Evolutionary conservation across 2,113 vertebrate genomes (phyloP).

Genomic region (Cheilinus undulatus): DNA sequence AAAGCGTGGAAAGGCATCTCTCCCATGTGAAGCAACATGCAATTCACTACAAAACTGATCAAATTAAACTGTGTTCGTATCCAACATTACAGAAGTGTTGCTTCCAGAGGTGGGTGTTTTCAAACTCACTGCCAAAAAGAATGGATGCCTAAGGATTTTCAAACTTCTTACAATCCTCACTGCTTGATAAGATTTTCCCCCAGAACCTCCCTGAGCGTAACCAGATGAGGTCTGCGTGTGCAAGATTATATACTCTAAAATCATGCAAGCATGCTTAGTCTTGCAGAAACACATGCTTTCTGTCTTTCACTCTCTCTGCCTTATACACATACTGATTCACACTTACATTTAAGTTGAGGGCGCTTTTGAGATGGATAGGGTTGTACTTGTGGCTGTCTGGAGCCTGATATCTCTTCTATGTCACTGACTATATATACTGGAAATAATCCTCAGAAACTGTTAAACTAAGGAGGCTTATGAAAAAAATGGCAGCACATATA

Average conservation of each 20-base stretch:
- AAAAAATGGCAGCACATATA: no score
- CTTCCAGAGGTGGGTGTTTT: slow-evolving; percentile 31
- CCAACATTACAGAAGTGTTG: slow-evolving; percentile 17
- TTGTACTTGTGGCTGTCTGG: slow-evolving; percentile 33
- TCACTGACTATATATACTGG: slow-evolving; percentile 43
- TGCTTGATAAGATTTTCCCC: slow-evolving; percentile 57
- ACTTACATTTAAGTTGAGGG: not conserved
- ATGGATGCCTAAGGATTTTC: slow-evolving; percentile 37
- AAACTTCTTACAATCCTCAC: slow-evolving; percentile 36
- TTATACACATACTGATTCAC: slow-evolving; percentile 3
- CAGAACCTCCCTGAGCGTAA: slow-evolving; percentile 35
- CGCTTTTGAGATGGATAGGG: slow-evolving; percentile 10
- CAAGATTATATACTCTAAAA: slow-evolving; percentile 47
- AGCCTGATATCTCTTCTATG: slow-evolving; percentile 45
- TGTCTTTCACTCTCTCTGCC: slow-evolving; percentile 14
- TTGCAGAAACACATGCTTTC: slow-evolving; percentile 45
- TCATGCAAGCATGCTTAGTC: slow-evolving; percentile 37
- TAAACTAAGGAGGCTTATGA: no score
- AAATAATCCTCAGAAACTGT: slow-evolving; percentile 15
- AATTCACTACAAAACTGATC: slow-evolving; percentile 30
- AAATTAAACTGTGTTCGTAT: slow-evolving; percentile 19
- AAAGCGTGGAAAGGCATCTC: not conserved
- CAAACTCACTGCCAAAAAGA: slow-evolving; percentile 28
- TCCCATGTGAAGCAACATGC: not conserved
- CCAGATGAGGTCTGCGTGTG: slow-evolving; percentile 54